These are phyloP conservation scores for Drosophila punjabiensis DNA, from an alignment of 1,140 invertebrate species.

Conservation along the genomic window DNA sequence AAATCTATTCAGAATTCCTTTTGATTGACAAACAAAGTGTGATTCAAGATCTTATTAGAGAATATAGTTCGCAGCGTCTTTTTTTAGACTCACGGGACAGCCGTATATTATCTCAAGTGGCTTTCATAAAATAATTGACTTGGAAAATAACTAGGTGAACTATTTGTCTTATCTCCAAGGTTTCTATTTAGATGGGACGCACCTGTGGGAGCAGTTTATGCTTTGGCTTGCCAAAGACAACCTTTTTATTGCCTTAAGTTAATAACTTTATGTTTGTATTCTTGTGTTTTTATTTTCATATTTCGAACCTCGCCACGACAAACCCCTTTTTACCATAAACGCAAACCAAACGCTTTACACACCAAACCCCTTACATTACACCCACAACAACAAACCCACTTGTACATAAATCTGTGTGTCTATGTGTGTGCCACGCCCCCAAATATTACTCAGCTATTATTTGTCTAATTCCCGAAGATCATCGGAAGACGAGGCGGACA, in stretches of 20 bases:
- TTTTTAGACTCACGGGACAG: neutral
- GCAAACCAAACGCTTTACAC: constrained; percentile 44
- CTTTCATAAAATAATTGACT: constrained; percentile 12
- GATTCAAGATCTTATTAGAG: neutral
- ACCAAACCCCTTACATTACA: constrained; percentile 23
- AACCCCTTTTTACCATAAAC: constrained; percentile 31
- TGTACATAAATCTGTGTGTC: constrained; percentile 30
- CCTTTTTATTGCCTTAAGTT: constrained; percentile 29
- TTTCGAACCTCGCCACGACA: constrained; percentile 56
- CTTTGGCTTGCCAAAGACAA: constrained; percentile 52
- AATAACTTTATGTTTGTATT: constrained; percentile 62
- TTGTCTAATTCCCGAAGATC: constrained; percentile 85
- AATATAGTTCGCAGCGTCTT: constrained; percentile 1
- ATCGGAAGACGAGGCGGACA: constrained; percentile 84
- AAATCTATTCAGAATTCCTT: neutral
- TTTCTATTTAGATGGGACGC: neutral
- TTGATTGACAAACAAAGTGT: neutral
- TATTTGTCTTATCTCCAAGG: constrained; percentile 2
- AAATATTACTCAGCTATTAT: constrained; percentile 74
- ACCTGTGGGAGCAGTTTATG: neutral
- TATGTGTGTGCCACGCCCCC: constrained; percentile 22
- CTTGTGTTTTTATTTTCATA: constrained; percentile 77
- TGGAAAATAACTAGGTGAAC: constrained; percentile 5
- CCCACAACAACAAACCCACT: constrained; percentile 34
- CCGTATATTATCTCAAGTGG: constrained; percentile 19